Evolutionary conservation across 2,797 vertebrate genomes (phyloP).

Genomic region (Poeciliopsis infans): DNA sequence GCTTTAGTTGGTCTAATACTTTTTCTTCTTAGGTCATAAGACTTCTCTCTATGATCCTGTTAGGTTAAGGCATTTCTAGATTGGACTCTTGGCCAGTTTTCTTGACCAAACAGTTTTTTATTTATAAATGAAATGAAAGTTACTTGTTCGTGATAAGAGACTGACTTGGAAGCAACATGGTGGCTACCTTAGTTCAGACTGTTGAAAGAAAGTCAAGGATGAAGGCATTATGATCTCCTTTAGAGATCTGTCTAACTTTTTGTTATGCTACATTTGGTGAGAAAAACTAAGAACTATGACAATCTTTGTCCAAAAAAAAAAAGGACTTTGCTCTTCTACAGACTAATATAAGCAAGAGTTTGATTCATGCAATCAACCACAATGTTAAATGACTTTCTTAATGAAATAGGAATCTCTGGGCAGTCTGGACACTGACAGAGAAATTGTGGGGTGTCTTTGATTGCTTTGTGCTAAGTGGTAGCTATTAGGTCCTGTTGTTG

Average conservation of each 20-base stretch:
- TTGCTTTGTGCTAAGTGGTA: neutral
- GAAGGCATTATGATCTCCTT: neutral
- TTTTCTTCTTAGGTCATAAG: neutral
- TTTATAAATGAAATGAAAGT: neutral
- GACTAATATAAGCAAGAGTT: neutral
- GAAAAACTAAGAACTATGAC: neutral
- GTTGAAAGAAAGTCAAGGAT: neutral
- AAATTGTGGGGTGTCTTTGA: neutral
- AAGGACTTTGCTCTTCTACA: neutral
- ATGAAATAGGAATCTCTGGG: neutral
- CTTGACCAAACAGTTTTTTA: neutral
- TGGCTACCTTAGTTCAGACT: neutral
- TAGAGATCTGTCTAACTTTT: neutral
- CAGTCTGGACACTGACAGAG: neutral
- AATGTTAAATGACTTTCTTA: neutral
- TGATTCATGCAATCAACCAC: neutral
- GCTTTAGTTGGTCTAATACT: neutral
- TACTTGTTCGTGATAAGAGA: neutral
- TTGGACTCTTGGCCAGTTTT: neutral
- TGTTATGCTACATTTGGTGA: neutral
- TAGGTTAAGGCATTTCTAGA: neutral
- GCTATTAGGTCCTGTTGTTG: neutral
- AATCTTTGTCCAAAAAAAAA: neutral
- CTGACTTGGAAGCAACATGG: neutral
- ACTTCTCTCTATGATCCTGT: neutral